Conservation (phyloP, 2,113 vertebrate genomes). For the Crotalus tigris region DNA sequence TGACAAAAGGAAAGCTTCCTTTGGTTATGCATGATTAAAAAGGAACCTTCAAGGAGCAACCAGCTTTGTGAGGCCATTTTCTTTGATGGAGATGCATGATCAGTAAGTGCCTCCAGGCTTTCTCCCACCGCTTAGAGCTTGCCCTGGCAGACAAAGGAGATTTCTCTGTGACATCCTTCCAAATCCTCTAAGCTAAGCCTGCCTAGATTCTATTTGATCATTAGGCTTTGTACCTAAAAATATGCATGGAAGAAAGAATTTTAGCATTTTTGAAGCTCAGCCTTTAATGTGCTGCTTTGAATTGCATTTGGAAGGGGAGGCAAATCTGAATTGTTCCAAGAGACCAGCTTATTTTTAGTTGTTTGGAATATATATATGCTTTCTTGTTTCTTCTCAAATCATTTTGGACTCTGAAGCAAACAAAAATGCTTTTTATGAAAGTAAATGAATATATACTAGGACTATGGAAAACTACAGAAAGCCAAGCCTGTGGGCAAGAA, state of each 20-base stretch:
- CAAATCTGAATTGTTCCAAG: constrained; percentile 48
- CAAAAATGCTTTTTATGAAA: constrained; percentile 19
- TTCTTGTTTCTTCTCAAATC: background rate
- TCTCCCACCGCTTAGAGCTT: constrained; percentile 39
- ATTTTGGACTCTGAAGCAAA: constrained; percentile 22
- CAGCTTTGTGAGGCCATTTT: constrained; percentile 35
- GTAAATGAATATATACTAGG: background rate
- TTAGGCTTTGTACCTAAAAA: constrained; percentile 54
- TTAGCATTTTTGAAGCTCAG: constrained; percentile 33
- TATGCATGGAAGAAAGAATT: constrained; percentile 42
- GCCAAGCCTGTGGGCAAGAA: background rate
- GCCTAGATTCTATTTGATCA: constrained; percentile 61
- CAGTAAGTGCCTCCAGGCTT: constrained; percentile 17
- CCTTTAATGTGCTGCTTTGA: constrained; percentile 35
- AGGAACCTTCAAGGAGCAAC: constrained; percentile 20
- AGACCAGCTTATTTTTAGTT: constrained; percentile 41
- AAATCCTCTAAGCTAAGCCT: constrained; percentile 53
- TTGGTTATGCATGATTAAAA: constrained; percentile 18
- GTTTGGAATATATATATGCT: constrained; percentile 44
- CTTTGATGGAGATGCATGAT: constrained; percentile 36
- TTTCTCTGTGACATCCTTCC: constrained; percentile 45
- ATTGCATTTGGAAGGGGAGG: constrained; percentile 40
- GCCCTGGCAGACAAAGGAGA: constrained; percentile 55
- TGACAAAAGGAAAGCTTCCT: constrained; percentile 32
- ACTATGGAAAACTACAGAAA: background rate